Percentiles rank a stretch among this genome's conserved stretches.
Evolutionary conservation across 2,113 vertebrate species (phyloP).

Genomic region (Alethe diademata): DNA sequence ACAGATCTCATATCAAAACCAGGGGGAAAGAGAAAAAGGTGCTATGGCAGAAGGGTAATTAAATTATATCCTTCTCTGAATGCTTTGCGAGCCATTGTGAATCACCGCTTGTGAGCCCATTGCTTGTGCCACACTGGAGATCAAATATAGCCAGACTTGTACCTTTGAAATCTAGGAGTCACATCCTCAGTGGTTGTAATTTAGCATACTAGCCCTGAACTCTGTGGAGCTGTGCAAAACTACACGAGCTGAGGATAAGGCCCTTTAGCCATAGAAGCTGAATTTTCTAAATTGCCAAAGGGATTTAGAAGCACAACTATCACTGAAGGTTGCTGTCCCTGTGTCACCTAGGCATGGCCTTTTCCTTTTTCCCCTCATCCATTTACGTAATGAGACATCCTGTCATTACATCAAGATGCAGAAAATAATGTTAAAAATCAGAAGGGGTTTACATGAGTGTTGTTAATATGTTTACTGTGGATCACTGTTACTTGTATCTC

Average conservation of each 20-base stretch:
- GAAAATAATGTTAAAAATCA: background rate
- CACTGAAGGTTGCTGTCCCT: background rate
- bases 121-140: background rate
- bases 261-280: background rate
- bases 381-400: background rate
- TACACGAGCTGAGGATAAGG: background rate
- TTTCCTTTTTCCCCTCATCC: background rate
- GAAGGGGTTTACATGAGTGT: background rate
- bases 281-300: background rate
- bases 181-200: background rate
- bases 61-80: background rate
- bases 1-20: background rate
- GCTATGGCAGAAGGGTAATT: background rate
- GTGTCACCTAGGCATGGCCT: background rate
- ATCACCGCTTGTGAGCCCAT: background rate
- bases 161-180: background rate
- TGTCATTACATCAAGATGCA: background rate
- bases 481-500: background rate
- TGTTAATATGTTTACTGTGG: background rate
- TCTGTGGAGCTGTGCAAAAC: background rate
- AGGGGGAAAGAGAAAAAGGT: conserved; percentile 11
- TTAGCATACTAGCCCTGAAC: background rate
- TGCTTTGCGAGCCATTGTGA: background rate
- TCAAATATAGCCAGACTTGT: background rate
- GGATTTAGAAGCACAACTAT: background rate